Evolutionary conservation across 2,797 vertebrate genomes (phyloP), one percentile per base, ranked within the genome.

Genomic region (Thalassophryne amazonica): DNA sequence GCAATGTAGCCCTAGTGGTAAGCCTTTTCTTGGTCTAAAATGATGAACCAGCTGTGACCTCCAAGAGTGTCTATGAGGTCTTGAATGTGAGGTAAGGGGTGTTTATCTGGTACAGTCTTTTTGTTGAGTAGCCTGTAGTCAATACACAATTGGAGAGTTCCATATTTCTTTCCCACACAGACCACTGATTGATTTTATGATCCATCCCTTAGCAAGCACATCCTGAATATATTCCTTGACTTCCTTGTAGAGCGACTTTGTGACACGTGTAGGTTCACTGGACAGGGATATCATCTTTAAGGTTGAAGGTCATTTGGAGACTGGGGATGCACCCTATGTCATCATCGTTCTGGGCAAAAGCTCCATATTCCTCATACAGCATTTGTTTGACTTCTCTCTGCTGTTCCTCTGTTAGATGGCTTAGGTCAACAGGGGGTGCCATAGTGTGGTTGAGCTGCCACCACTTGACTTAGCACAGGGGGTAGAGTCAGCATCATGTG

Each of bases 1-100:
- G 28, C 38, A 4, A 42, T 33, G 7, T 41, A 42, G 2, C 50
- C 30, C 33, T 53, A 19, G n/a, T 53, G 49, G 15, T 33, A 53
- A 11, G 21, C 37, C 11, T 41, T 32, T 1, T 49, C 49, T 15
- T 42, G 50, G 4, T 42, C 50, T 1, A 40, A n/a, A 18, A 53
- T 40, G 0, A 19, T 33, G 22, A 34, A 35, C 50, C 38, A 53
- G n/a, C 11, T 12, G 19, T 46, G 46, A 2, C 42, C 14, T 8
- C 42, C 42, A 9, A 46, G 42, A 4, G 29, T 15, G 13, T 46
- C 42, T 7, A 16, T 32, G 6, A 46, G 15, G 10, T 46, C 42
- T 12, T 32, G 42, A 9, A 32, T 46, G 2, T 15, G 6, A 9
- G 29, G 42, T 3, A 46, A 18, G 2, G 29, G 42, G 11, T 46